Conservation (phyloP, 2,888 invertebrate species). For the Drosophila prostipennis region DNA sequence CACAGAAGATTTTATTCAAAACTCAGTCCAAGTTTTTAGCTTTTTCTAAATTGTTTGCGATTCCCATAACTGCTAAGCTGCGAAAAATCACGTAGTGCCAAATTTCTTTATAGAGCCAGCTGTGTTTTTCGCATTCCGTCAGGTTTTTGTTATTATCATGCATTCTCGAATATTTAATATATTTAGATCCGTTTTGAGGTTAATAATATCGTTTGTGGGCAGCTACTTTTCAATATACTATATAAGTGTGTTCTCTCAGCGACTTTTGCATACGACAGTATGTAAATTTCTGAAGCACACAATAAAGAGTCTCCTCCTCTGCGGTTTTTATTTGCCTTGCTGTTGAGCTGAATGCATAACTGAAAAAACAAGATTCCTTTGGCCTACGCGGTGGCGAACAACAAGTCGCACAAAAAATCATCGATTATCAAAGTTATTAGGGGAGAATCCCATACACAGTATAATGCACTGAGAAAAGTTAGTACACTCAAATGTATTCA, state of each 20-base stretch:
- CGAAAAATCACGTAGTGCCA: constrained; percentile 13
- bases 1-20: background rate
- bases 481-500: too few relatives aligned
- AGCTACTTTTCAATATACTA: constrained; percentile 23
- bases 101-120: constrained; percentile 7
- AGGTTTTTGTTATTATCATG: constrained; percentile 13
- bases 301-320: constrained; percentile 25
- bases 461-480: constrained; percentile 19
- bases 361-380: constrained; percentile 67
- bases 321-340: constrained; percentile 17
- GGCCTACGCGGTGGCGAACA: constrained; percentile 50
- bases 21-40: background rate
- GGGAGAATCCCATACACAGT: constrained; percentile 34
- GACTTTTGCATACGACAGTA: constrained; percentile 56
- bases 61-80: constrained; percentile 1
- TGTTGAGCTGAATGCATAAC: constrained; percentile 23
- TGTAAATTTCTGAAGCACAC: constrained; percentile 63
- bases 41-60: background rate
- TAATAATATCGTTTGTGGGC: constrained; percentile 58
- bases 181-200: constrained; percentile 49
- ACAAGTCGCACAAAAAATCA: constrained; percentile 34
- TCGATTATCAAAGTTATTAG: constrained; percentile 70
- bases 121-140: constrained; percentile 13
- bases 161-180: constrained; percentile 10
- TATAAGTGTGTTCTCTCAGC: constrained; percentile 18